Conservation (phyloP, 1,140 invertebrate genomes). For the Riptortus pedestris region DNA sequence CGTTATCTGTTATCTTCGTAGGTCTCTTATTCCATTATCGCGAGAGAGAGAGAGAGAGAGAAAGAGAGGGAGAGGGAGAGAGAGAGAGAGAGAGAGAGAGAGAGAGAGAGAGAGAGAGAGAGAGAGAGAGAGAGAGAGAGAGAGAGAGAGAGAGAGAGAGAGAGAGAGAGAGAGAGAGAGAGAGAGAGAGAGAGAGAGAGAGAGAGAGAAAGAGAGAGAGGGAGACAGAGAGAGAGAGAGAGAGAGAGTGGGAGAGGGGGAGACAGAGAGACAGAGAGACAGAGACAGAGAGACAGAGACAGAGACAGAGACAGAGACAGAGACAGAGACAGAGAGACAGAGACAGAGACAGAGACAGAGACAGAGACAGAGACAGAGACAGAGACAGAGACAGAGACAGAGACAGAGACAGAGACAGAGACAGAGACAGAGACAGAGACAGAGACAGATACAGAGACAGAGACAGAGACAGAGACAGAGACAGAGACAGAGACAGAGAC, state of each 20-base stretch:
- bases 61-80: no score
- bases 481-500: no score
- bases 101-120: no score
- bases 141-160: no score
- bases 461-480: no score
- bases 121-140: no score
- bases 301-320: background rate
- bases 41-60: no score
- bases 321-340: background rate
- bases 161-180: no score
- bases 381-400: background rate
- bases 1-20: no score
- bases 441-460: constrained; percentile 12
- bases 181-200: no score
- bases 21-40: no score
- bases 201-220: background rate
- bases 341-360: constrained; percentile 3
- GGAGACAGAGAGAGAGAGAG: background rate
- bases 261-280: background rate
- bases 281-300: background rate
- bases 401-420: background rate
- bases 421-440: constrained; percentile 6
- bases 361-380: background rate
- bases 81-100: no score
- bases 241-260: background rate